These are phyloP conservation scores for Podarcis siculus DNA, from an alignment of 2,797 vertebrate genomes.

Conservation along the genomic window DNA sequence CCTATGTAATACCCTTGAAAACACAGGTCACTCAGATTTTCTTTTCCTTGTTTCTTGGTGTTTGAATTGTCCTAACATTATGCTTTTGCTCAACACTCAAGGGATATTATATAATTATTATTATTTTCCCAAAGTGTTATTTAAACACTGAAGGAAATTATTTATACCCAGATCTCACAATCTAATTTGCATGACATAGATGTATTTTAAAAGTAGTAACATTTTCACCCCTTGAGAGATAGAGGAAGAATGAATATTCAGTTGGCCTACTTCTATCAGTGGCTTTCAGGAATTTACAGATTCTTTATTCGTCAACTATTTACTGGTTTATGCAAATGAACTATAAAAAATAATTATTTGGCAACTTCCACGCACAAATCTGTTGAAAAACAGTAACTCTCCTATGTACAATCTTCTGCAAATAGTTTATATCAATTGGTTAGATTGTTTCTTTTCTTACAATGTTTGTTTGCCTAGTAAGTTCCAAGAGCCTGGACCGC, in stretches of 20 bases:
- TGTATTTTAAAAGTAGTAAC: background rate
- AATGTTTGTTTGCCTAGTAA: constrained; percentile 53
- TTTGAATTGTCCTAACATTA: background rate
- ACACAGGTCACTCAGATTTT: background rate
- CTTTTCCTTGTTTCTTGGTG: background rate
- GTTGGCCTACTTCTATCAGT: constrained; percentile 6
- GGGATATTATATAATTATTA: background rate
- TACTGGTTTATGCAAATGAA: background rate
- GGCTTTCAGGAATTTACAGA: background rate
- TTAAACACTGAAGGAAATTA: background rate
- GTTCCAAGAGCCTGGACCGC: constrained; percentile 41
- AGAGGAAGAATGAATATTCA: constrained; percentile 20
- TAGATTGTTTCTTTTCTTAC: constrained; percentile 39
- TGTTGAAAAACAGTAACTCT: background rate
- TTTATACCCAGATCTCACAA: background rate
- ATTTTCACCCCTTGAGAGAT: background rate
- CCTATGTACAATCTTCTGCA: background rate
- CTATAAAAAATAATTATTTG: background rate
- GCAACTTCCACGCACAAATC: background rate
- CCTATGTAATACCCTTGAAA: background rate
- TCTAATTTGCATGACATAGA: background rate
- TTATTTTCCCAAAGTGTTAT: background rate
- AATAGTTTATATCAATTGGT: background rate
- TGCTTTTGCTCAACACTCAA: background rate
- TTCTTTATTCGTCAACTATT: background rate